These are phyloP conservation scores for Pachyseris speciosa DNA, from an alignment of 64 coral and sea anemone genomes.

Conservation along the genomic window DNA sequence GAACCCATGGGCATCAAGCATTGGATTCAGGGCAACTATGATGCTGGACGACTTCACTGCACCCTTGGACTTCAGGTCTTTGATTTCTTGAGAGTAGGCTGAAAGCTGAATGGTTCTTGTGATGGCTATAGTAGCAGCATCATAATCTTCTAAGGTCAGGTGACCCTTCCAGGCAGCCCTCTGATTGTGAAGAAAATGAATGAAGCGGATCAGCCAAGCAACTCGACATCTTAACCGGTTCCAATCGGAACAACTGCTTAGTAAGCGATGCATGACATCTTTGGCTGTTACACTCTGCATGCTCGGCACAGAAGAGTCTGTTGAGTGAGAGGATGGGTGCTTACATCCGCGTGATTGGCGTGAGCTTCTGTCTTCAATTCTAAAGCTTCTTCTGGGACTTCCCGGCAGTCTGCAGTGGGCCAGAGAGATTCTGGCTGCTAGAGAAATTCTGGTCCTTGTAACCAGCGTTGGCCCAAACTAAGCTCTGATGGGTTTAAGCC, in stretches of 20 bases:
- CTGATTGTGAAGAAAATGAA: background rate
- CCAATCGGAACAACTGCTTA: conserved; percentile 55
- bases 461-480: conserved; percentile 13
- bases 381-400: conserved; percentile 24
- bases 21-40: conserved; percentile 33
- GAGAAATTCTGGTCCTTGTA: conserved; percentile 52
- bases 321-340: background rate
- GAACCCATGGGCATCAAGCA: conserved; percentile 16
- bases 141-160: conserved; percentile 33
- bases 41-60: conserved; percentile 13
- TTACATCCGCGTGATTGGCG: background rate
- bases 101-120: conserved; percentile 18
- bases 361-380: conserved; percentile 37
- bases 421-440: conserved; percentile 22
- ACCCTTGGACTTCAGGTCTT: conserved; percentile 13
- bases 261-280: background rate
- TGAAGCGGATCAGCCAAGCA: conserved; percentile 48
- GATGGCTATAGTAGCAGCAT: conserved; percentile 30
- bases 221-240: conserved; percentile 4
- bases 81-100: background rate
- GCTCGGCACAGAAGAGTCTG: too few species aligned
- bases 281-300: background rate
- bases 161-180: background rate
- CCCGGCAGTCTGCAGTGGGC: background rate
- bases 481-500: conserved; percentile 10